These are phyloP conservation scores for Enteromius anoplus DNA, from an alignment of 2,797 vertebrate species.

Conservation along the genomic window DNA sequence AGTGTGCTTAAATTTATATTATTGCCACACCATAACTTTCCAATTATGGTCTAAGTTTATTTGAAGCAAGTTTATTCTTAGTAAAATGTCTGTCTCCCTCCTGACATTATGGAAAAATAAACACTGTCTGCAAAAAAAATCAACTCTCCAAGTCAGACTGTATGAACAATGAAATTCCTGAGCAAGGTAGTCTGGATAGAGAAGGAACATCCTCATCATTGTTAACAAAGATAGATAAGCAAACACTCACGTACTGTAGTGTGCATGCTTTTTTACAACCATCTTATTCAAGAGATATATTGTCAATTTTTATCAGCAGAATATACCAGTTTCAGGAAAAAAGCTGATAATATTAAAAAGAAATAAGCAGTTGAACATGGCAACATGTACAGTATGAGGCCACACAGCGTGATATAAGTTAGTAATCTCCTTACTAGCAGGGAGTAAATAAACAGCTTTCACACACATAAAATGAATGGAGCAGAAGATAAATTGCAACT, in stretches of 20 bases:
- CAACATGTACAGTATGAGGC: neutral
- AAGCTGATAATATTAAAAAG: neutral
- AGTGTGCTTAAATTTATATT: neutral
- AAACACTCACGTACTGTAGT: neutral
- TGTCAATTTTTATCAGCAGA: neutral
- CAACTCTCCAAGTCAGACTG: constrained; percentile 40
- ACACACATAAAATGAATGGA: neutral
- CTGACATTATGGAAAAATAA: constrained; percentile 54
- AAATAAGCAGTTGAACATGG: neutral
- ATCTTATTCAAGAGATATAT: neutral
- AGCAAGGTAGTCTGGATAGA: constrained; percentile 30
- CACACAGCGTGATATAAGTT: neutral
- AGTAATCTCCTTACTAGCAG: neutral
- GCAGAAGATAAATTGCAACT: neutral
- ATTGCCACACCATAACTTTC: neutral
- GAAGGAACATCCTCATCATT: constrained; percentile 10
- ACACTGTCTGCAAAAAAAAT: constrained; percentile 37
- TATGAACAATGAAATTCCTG: constrained; percentile 58
- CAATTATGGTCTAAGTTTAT: neutral
- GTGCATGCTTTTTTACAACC: neutral
- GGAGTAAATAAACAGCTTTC: neutral
- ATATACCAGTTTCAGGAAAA: neutral
- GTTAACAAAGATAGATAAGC: neutral
- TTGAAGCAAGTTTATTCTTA: neutral
- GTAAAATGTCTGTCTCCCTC: neutral